Conservation (phyloP, 2,888 invertebrate genomes). For the Bhutanitis thaidina region DNA sequence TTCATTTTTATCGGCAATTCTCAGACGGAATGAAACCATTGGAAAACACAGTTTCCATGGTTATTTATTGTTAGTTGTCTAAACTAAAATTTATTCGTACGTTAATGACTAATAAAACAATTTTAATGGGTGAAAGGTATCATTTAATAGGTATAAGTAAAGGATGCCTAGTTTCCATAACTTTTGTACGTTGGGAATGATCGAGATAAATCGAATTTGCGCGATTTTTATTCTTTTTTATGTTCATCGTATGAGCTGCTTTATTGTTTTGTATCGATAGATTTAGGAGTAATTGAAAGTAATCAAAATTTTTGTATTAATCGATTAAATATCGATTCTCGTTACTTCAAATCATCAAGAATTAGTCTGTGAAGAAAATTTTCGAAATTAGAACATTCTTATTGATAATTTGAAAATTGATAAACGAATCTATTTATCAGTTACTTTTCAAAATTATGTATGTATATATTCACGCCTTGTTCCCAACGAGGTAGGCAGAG, state of each 20-base stretch:
- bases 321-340: too few relatives aligned
- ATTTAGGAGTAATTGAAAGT: not conserved
- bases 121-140: constrained; percentile 18
- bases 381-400: too few relatives aligned
- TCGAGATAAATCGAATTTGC: constrained; percentile 6
- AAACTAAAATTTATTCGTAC: constrained; percentile 11
- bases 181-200: not conserved
- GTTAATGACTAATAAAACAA: constrained; percentile 4
- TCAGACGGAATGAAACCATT: not conserved
- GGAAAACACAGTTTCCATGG: constrained; percentile 16
- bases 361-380: too few relatives aligned
- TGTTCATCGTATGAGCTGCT: not conserved
- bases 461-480: too few relatives aligned
- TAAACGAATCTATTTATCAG: too few relatives aligned
- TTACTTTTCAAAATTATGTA: too few relatives aligned
- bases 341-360: too few relatives aligned
- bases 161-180: not conserved
- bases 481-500: too few relatives aligned
- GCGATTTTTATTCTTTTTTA: not conserved
- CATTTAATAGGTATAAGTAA: too few relatives aligned
- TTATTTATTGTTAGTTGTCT: constrained; percentile 11
- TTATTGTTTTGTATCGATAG: not conserved
- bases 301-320: too few relatives aligned
- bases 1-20: constrained; percentile 36
- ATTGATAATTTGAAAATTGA: too few relatives aligned